A percentile compares a stretch with the other conserved stretches of the same genome.
These are phyloP conservation scores for Lysandra bellargus DNA, from an alignment of 2,888 invertebrate genomes.

Conservation along the genomic window DNA sequence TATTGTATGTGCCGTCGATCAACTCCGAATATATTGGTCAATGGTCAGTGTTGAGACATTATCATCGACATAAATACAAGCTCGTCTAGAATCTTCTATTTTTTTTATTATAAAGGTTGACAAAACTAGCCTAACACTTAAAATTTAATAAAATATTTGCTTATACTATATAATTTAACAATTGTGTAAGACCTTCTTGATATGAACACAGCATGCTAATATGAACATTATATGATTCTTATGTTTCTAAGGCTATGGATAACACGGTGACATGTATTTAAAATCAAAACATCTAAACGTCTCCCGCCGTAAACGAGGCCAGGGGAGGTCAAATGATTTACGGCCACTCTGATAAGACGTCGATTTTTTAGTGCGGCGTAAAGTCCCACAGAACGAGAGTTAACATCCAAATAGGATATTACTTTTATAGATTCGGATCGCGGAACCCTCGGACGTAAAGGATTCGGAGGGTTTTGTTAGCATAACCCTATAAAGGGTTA, in stretches of 20 bases:
- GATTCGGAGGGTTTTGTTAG: conserved; percentile 35
- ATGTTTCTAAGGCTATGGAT: neutral
- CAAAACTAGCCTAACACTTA: too few species aligned
- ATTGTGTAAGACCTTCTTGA: too few species aligned
- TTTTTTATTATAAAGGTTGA: too few species aligned
- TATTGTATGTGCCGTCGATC: neutral
- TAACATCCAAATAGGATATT: conserved; percentile 62
- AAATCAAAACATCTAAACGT: neutral
- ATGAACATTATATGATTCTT: neutral
- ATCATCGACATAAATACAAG: neutral
- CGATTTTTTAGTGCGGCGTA: conserved; percentile 49
- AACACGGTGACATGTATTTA: neutral
- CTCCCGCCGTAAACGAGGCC: conserved; percentile 2
- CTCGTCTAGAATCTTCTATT: neutral
- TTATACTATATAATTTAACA: too few species aligned
- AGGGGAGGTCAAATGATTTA: conserved; percentile 51
- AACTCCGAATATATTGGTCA: neutral
- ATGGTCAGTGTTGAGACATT: neutral
- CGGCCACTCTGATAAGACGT: conserved; percentile 47
- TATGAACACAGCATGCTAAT: too few species aligned
- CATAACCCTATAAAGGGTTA: conserved; percentile 30
- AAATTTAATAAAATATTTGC: too few species aligned
- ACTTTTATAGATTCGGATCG: conserved; percentile 64
- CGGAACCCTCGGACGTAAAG: conserved; percentile 42
- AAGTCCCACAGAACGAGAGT: conserved; percentile 45